A percentile compares a stretch with the other conserved stretches of the same genome.
phyloP scores from a whole-genome alignment of 2,888 invertebrate species.

The Caenorhabditis sinica region DNA sequence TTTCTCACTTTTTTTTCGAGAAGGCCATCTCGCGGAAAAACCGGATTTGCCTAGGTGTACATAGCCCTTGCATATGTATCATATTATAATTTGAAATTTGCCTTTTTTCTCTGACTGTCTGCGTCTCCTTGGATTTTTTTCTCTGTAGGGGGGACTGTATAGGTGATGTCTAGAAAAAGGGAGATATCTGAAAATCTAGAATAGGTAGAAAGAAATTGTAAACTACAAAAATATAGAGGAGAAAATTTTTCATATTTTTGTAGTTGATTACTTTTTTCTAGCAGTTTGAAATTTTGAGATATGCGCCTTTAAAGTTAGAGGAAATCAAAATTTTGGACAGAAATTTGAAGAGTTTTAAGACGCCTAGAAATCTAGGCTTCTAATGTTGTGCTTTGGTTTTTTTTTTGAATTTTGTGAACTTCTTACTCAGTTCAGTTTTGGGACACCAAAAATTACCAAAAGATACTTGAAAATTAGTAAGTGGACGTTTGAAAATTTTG shows the following conservation, averaged over 20 bases:
- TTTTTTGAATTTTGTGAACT: too few species aligned
- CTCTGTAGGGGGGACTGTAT: neutral
- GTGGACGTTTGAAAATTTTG: neutral
- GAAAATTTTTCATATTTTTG: neutral
- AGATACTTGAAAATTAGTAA: too few species aligned
- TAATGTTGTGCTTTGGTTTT: neutral
- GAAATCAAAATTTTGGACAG: neutral
- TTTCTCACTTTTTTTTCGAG: neutral
- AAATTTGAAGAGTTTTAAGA: neutral
- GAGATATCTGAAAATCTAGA: neutral
- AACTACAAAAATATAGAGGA: neutral
- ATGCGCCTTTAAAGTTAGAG: neutral
- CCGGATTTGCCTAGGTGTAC: neutral
- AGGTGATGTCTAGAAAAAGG: neutral
- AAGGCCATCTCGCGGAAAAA: neutral
- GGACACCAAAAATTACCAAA: neutral
- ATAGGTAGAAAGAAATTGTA: neutral
- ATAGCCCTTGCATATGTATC: neutral
- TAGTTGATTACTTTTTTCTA: neutral
- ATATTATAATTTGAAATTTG: neutral
- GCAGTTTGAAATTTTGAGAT: neutral
- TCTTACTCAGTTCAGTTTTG: neutral
- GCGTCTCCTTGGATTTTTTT: neutral
- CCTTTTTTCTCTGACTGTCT: neutral
- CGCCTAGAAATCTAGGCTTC: neutral